Evolutionary conservation across 2,113 vertebrate species (phyloP), one percentile per base, ranked within the genome.

Genomic region (Cheirogaleus medius): DNA sequence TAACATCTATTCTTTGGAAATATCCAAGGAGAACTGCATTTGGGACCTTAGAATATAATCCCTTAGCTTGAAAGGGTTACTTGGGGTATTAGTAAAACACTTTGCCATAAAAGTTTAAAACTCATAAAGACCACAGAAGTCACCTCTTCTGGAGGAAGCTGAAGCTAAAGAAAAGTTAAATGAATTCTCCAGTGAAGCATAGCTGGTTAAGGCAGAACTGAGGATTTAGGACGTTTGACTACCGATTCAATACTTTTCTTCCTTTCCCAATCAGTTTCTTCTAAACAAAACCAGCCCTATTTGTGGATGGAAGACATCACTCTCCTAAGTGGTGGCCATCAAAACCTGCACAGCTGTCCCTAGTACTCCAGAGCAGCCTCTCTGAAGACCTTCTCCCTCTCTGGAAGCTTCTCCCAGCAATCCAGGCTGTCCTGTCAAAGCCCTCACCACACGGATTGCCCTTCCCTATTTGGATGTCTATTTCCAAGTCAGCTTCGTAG

Each of bases 201-300:
- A 60, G 81, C 12, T 94, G 27, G 18, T 68, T 52, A 56, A 85
- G 60, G 64, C 47, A 77, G 17, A 88, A 49, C 5, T 11, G 47
- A 60, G 32, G 2, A 2, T 73, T 49, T 37, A 78, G 34, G 42
- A 1, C 32, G 18, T 47, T 9, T 83, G n/a, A 64, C 37, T 83
- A 13, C 20, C 6, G 78, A 8, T 29, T 20, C 3, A 77, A 12
- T n/a, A 20, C 39, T 13, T 47, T 66, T 47, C 49, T 54, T 95
- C 17, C 15, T 93, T 89, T 80, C 44, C 23, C 39, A 49, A 14
- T 74, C 73, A 76, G 42, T 85, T 85, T 89, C 91, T 58, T 88
- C 66, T 69, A 25, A 78, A 95, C 25, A 87, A 29, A 93, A 69
- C 8, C 5, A n/a, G 8, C 5, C 17, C 32, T 56, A 3, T 66